phyloP scores from a whole-genome alignment of 1,140 invertebrate species.

The Papilio dardanus region DNA sequence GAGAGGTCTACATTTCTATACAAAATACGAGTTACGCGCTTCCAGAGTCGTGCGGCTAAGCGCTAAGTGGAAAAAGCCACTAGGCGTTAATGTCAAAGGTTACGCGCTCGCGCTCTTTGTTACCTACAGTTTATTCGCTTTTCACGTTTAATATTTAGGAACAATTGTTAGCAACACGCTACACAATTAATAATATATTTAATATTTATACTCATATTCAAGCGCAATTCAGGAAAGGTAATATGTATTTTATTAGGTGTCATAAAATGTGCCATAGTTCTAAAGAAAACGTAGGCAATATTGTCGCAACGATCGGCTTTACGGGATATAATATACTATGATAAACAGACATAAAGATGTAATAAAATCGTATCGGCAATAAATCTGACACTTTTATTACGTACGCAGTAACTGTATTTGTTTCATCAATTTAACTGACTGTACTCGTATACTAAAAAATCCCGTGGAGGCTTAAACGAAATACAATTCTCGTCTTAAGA shows the following conservation, averaged over 20 bases:
- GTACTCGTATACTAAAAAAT: neutral
- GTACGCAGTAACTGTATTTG: slow-evolving; percentile 5
- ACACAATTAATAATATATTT: neutral
- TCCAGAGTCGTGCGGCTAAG: too few relatives aligned
- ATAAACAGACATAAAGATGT: slow-evolving; percentile 52
- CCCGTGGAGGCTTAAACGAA: neutral
- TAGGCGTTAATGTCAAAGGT: slow-evolving; percentile 32
- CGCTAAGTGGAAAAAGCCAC: neutral
- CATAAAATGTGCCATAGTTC: slow-evolving; percentile 35
- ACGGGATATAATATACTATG: slow-evolving; percentile 44
- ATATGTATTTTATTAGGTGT: slow-evolving; percentile 39
- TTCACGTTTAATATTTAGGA: slow-evolving; percentile 16
- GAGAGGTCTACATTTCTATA: too few relatives aligned
- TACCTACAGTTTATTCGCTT: slow-evolving; percentile 15
- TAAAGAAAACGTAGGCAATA: slow-evolving; percentile 40
- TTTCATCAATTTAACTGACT: neutral
- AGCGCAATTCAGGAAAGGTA: slow-evolving; percentile 13
- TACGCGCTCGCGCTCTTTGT: slow-evolving; percentile 18
- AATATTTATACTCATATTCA: slow-evolving; percentile 8
- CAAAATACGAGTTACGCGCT: too few relatives aligned
- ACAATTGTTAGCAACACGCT: slow-evolving; percentile 13
- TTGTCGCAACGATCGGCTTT: slow-evolving; percentile 40
- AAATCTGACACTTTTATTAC: slow-evolving; percentile 47
- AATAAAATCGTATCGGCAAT: slow-evolving; percentile 46
- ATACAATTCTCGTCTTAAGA: too few relatives aligned